Percentiles rank a stretch among this genome's conserved stretches.
Conservation (phyloP, 92 coral and sea anemone species). For the Phenganax stokvisi region DNA sequence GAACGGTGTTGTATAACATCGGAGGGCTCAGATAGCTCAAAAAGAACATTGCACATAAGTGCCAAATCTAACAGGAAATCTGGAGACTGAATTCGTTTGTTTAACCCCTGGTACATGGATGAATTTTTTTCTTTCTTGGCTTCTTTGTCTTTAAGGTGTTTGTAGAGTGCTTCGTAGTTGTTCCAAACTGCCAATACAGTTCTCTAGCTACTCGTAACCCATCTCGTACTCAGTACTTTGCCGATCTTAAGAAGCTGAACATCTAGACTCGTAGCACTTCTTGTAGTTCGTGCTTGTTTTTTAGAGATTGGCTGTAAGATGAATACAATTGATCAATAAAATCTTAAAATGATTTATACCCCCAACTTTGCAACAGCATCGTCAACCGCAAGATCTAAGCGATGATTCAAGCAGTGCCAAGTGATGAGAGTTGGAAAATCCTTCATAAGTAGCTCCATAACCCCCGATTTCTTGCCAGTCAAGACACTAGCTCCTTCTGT, state of each 20-base stretch:
- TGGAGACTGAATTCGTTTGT: too few species aligned
- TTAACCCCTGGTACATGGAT: too few species aligned
- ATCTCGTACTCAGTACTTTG: not conserved
- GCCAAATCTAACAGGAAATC: too few species aligned
- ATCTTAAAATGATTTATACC: not conserved
- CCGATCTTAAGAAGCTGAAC: conserved; percentile 9
- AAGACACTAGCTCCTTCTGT: conserved; percentile 13
- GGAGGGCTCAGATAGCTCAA: too few species aligned
- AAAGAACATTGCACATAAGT: too few species aligned
- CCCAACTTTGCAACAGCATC: conserved; percentile 2
- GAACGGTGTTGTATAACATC: too few species aligned
- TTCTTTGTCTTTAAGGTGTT: too few species aligned
- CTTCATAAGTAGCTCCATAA: conserved; percentile 1
- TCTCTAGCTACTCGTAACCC: too few species aligned
- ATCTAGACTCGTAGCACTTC: not conserved
- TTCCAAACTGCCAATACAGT: too few species aligned
- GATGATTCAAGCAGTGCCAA: conserved; percentile 9
- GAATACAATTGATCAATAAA: not conserved
- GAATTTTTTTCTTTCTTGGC: too few species aligned
- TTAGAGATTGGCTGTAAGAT: conserved; percentile 4
- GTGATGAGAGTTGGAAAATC: conserved; percentile 7
- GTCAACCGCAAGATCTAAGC: conserved; percentile 3
- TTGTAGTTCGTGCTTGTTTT: not conserved
- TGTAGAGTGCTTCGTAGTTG: too few species aligned
- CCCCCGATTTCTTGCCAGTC: conserved; percentile 1